Evolutionary conservation across 2,888 invertebrate species (phyloP).

Genomic region (Abscondita cerata): DNA sequence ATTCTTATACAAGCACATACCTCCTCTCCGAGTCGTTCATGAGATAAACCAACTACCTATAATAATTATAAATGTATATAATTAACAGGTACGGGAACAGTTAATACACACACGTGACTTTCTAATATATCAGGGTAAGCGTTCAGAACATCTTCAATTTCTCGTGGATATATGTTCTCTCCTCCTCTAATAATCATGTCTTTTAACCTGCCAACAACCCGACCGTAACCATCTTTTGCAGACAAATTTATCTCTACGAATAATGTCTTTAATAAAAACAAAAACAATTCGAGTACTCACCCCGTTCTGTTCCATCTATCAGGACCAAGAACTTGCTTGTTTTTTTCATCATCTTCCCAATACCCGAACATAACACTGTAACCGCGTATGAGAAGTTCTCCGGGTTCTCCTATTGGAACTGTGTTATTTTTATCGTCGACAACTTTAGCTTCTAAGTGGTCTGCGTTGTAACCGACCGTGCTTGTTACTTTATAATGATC

Average conservation of each 20-base stretch:
- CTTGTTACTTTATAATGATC: slow-evolving; percentile 55
- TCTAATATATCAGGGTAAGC: slow-evolving; percentile 76
- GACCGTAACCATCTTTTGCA: slow-evolving; percentile 74
- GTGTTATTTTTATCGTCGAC: slow-evolving; percentile 68
- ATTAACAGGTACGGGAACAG: background rate
- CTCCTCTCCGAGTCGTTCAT: slow-evolving; percentile 80
- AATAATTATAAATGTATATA: slow-evolving; percentile 24
- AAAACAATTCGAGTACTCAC: no score
- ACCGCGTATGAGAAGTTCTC: slow-evolving; percentile 79
- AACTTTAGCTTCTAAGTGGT: slow-evolving; percentile 69
- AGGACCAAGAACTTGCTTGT: slow-evolving; percentile 67
- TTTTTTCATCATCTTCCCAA: slow-evolving; percentile 80
- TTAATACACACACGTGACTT: slow-evolving; percentile 70
- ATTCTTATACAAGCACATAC: slow-evolving; percentile 72
- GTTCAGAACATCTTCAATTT: slow-evolving; percentile 78
- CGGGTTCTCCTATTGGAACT: slow-evolving; percentile 74
- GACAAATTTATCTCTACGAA: slow-evolving; percentile 70
- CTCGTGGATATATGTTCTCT: slow-evolving; percentile 84
- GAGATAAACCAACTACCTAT: slow-evolving; percentile 75
- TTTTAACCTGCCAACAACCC: slow-evolving; percentile 75
- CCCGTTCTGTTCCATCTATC: slow-evolving; percentile 87
- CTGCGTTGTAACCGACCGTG: slow-evolving; percentile 64
- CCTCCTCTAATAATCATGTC: slow-evolving; percentile 84
- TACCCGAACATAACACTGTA: slow-evolving; percentile 83
- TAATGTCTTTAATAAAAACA: no score